phyloP scores from a whole-genome alignment of 2,797 vertebrate genomes.

The Artibeus lituratus region DNA sequence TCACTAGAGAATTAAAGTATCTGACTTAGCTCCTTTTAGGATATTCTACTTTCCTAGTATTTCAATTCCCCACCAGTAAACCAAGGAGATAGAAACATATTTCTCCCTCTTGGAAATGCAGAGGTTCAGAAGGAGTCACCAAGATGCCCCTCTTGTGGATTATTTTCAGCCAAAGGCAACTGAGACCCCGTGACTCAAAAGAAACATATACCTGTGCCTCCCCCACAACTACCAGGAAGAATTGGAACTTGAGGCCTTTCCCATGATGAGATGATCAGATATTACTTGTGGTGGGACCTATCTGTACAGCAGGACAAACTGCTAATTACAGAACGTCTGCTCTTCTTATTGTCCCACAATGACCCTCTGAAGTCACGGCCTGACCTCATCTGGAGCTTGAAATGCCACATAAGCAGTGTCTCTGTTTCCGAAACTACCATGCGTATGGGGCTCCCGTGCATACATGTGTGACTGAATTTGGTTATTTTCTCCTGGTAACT shows the following conservation, averaged over 20 bases:
- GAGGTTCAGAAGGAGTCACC: not conserved
- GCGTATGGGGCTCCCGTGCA: not conserved
- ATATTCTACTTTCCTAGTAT: not conserved
- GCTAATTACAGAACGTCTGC: not conserved
- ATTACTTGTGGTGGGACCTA: not conserved
- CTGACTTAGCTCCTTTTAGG: not conserved
- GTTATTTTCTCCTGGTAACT: not conserved
- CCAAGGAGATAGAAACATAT: not conserved
- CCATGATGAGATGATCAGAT: not conserved
- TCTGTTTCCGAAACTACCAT: not conserved
- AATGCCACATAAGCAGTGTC: not conserved
- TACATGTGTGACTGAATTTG: not conserved
- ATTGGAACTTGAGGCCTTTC: not conserved
- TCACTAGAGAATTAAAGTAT: constrained; percentile 10
- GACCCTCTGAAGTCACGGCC: not conserved
- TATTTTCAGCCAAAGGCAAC: not conserved
- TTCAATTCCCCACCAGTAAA: not conserved
- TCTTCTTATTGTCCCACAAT: not conserved
- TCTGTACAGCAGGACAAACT: not conserved
- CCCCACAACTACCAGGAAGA: not conserved
- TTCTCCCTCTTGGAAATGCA: not conserved
- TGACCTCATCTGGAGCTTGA: not conserved
- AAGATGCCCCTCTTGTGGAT: not conserved
- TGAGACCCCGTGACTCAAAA: not conserved
- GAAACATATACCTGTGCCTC: not conserved